A percentile compares a stretch with the other conserved stretches of the same genome.
Conservation (phyloP, 2,797 vertebrate genomes). For the Saxicola maurus region DNA sequence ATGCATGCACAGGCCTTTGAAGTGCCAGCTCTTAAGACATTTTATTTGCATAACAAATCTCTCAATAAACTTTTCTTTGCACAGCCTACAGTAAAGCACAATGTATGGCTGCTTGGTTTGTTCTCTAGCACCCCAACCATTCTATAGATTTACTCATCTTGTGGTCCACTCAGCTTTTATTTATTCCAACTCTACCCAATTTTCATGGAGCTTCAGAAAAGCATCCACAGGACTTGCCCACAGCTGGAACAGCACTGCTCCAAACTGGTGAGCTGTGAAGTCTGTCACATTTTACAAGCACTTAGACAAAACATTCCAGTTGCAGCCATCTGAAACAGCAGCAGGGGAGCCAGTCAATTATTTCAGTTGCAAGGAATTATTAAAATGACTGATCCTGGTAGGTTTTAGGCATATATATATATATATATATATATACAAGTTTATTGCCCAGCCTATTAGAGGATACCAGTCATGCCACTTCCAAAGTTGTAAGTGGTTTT, state of each 20-base stretch:
- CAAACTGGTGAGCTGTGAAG: neutral
- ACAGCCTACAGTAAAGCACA: neutral
- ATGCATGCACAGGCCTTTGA: neutral
- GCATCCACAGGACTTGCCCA: neutral
- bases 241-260: neutral
- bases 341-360: neutral
- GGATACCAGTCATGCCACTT: neutral
- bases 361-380: neutral
- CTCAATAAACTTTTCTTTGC: neutral
- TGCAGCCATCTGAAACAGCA: neutral
- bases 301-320: neutral
- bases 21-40: neutral
- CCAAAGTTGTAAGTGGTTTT: neutral
- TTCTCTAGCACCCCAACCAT: neutral
- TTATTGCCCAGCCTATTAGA: neutral
- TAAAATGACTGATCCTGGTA: neutral
- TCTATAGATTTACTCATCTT: neutral
- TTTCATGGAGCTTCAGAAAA: neutral
- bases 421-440: neutral
- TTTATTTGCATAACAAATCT: constrained; percentile 27
- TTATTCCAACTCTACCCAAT: neutral
- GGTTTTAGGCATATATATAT: neutral
- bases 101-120: accelerated
- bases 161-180: neutral
- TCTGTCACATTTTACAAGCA: neutral